These are phyloP conservation scores for Diadumene lineata DNA, from an alignment of 92 coral and sea anemone species.

Conservation along the genomic window DNA sequence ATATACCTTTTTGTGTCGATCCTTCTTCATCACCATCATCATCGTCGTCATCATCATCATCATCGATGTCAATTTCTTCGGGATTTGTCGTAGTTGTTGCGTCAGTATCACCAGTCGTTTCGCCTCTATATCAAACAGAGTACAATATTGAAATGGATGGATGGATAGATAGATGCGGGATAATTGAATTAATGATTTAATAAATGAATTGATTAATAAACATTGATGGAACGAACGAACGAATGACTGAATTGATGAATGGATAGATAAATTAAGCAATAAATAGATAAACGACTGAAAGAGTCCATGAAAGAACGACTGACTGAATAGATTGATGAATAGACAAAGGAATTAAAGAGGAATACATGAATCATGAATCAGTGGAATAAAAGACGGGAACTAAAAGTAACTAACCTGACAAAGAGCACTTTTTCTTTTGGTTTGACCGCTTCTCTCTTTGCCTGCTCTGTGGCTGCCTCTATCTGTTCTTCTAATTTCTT, in stretches of 20 bases:
- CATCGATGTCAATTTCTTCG: constrained; percentile 96
- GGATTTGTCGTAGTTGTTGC: constrained; percentile 83
- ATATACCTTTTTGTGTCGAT: background rate
- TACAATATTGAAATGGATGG: background rate
- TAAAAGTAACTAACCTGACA: constrained; percentile 69
- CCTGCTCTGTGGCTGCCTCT: constrained; percentile 76
- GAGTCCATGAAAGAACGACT: background rate
- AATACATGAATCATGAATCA: no score
- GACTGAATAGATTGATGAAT: background rate
- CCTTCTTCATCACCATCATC: constrained; percentile 43
- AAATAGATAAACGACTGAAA: background rate
- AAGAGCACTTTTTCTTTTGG: constrained; percentile 88
- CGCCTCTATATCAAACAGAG: constrained; percentile 58
- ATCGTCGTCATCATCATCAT: constrained; percentile 90
- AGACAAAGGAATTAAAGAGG: background rate
- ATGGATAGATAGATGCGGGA: background rate
- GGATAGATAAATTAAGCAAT: background rate
- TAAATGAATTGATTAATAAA: background rate
- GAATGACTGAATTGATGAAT: background rate
- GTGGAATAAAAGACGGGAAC: background rate
- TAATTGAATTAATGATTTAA: background rate
- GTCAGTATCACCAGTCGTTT: constrained; percentile 62
- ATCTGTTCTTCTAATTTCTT: constrained; percentile 83
- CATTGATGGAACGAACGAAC: background rate
- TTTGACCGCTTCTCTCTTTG: constrained; percentile 63